phyloP scores from a whole-genome alignment of 2,113 vertebrate species.

The Blennius ocellaris region DNA sequence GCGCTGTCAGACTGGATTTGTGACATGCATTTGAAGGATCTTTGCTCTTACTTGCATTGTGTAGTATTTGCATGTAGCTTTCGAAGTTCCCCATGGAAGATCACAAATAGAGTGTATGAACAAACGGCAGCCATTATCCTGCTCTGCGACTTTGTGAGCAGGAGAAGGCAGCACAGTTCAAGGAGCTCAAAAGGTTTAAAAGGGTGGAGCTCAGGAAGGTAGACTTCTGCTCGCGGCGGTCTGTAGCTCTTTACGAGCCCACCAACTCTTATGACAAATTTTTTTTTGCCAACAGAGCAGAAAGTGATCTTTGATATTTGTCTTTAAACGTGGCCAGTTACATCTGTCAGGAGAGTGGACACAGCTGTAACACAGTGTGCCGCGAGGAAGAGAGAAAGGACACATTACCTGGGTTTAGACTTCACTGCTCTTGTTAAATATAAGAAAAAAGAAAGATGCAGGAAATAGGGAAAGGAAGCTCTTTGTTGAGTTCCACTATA shows the following conservation, averaged over 20 bases:
- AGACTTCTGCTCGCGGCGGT: slow-evolving; percentile 22
- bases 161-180: slow-evolving; percentile 2
- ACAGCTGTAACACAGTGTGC: slow-evolving; percentile 56
- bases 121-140: slow-evolving; percentile 40
- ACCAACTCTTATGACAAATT: slow-evolving; percentile 47
- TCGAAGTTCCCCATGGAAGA: slow-evolving; percentile 16
- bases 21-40: slow-evolving; percentile 9
- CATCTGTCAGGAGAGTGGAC: slow-evolving; percentile 63
- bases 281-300: slow-evolving; percentile 66
- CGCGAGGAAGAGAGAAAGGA: slow-evolving; percentile 49
- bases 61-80: slow-evolving; percentile 16
- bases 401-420: slow-evolving; percentile 69
- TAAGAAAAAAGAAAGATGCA: slow-evolving; percentile 34
- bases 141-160: background rate
- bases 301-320: slow-evolving; percentile 77
- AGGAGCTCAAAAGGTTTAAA: slow-evolving; percentile 18
- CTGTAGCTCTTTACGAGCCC: slow-evolving; percentile 64
- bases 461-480: slow-evolving; percentile 26
- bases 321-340: slow-evolving; percentile 61
- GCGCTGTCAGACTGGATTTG: slow-evolving; percentile 25
- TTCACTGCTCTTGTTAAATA: slow-evolving; percentile 59
- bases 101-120: slow-evolving; percentile 40
- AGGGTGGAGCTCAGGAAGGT: slow-evolving; percentile 26
- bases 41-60: slow-evolving; percentile 10
- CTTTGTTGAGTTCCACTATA: slow-evolving; percentile 44